Percentiles rank a stretch among this genome's conserved stretches.
phyloP scores from a whole-genome alignment of 2,797 vertebrate genomes.

The Simalia tracyae region DNA sequence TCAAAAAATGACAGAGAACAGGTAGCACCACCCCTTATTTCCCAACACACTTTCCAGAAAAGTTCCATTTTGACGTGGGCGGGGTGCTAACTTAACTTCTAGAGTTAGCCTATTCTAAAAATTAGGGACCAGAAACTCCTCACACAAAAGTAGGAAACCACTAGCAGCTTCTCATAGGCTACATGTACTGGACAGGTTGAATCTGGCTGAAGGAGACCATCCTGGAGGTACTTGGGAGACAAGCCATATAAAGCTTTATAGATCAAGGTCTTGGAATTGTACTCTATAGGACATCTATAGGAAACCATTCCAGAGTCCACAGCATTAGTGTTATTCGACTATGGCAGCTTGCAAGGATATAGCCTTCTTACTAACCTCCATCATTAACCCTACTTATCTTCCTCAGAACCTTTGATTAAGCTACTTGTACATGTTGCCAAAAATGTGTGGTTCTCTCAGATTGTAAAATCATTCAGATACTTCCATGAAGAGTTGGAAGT shows the following conservation, averaged over 20 bases:
- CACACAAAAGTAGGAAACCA: neutral
- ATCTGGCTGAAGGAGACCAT: neutral
- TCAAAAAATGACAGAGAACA: neutral
- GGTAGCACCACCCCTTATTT: neutral
- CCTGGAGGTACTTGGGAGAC: neutral
- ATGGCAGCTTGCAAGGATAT: neutral
- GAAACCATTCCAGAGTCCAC: neutral
- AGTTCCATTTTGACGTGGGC: neutral
- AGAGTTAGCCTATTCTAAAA: neutral
- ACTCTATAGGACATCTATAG: neutral
- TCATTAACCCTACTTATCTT: neutral
- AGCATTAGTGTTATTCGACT: neutral
- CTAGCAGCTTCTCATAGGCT: neutral
- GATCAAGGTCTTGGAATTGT: neutral
- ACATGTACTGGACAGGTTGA: neutral
- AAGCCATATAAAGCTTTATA: neutral
- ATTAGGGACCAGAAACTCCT: neutral
- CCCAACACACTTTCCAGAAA: neutral
- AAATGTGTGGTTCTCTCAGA: neutral
- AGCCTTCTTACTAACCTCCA: neutral
- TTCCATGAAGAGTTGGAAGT: neutral
- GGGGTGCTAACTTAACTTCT: neutral
- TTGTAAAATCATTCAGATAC: neutral
- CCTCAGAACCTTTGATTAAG: neutral
- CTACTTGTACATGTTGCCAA: neutral